Base-by-base conservation (phyloP, 2,888 invertebrate genomes). In the Drosophila recens region DNA sequence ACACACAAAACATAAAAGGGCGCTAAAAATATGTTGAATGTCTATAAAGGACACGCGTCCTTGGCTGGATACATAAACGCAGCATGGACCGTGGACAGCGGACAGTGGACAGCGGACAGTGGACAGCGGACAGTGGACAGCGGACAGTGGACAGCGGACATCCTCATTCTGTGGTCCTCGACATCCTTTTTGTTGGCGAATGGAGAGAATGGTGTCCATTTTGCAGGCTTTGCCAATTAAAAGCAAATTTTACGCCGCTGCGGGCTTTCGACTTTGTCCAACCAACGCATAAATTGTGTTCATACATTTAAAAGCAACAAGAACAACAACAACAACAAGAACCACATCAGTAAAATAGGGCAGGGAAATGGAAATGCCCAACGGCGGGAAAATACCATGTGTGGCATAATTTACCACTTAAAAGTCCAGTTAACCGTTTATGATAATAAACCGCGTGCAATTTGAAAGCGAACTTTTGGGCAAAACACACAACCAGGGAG, bases 221-320 rank as follows among this genome's bases (percentile, higher is more conserved):
- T 72, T 68, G 70, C 65, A 64, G 67, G 54, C 72, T 72, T 58
- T 65, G 89, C 79, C 86, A 88, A 88, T 87, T 85, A 86, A 86
- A 87, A 82, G 76, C 73, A 75, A 72, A 80, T 86, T 87, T 80
- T 67, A 85, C 59, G 66, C 68, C 59, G 66, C 62, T 62, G 46
- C 71, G 52, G 58, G 49, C 72, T 45, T 54, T 73, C 36, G 74
- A 74, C 70, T 62, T 57, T 71, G 58, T 62, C 48, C 62, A 51
- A 48, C 66, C 75, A 27, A 27, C 27, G 33, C 58, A 64, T 30
- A 66, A 61, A 68, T 72, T 82, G 76, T 74, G 86, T 79, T 1
- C 2, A 66, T 46, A 65, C 77, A 72, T 72, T 72, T 68, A 70
- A 67, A 64, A 80, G 40, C 70, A 61, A 67, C 62, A 66, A 51